phyloP scores from a whole-genome alignment of 1,140 invertebrate species.

The Drusus annulatus region DNA sequence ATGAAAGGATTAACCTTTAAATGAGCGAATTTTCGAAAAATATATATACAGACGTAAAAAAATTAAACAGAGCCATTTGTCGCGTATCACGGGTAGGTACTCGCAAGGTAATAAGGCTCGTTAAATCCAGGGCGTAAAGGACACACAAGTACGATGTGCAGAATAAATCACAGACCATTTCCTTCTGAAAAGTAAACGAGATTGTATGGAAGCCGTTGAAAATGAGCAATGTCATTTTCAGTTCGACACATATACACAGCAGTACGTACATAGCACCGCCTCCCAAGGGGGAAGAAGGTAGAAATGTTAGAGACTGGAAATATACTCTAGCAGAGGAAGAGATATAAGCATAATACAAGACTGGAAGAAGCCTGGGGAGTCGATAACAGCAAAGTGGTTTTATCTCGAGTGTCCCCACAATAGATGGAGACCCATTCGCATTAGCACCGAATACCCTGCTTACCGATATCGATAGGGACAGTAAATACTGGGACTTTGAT shows the following conservation, averaged over 20 bases:
- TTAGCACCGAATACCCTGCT: neutral
- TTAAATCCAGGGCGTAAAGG: too few species aligned
- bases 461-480: too few species aligned
- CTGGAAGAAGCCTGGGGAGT: slow-evolving; percentile 21
- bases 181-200: slow-evolving; percentile 5
- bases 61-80: too few species aligned
- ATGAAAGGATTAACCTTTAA: too few species aligned
- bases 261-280: too few species aligned
- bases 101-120: too few species aligned
- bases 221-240: slow-evolving; percentile 30
- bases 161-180: slow-evolving; percentile 19
- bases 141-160: neutral
- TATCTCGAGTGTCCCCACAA: slow-evolving; percentile 30
- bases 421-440: slow-evolving; percentile 6
- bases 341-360: neutral
- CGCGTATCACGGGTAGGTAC: too few species aligned
- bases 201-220: neutral
- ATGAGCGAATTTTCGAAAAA: too few species aligned
- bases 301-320: neutral
- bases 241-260: neutral
- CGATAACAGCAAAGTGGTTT: slow-evolving; percentile 36
- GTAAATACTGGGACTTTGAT: too few species aligned
- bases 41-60: too few species aligned
- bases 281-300: neutral
- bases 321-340: too few species aligned